Base-by-base conservation (phyloP, 2,797 vertebrate genomes). In the Tapirus indicus region DNA sequence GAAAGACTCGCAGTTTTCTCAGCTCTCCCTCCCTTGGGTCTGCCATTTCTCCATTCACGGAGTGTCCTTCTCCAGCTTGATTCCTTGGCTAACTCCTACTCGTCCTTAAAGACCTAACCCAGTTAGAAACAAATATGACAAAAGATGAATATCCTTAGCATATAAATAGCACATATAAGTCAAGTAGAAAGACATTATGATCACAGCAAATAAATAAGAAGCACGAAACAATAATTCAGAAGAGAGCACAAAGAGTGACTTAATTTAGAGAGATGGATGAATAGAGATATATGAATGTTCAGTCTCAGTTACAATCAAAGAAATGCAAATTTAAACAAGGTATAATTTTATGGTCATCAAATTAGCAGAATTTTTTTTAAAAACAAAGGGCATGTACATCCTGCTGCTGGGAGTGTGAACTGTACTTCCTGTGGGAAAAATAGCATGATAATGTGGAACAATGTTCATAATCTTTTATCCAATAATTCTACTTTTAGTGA, bases 61-160 rank as follows among this genome's bases (percentile, higher is more conserved):
- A 75, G 12, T 20, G 3, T n/a, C 25, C 25, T 64, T 44, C 44
- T 85, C 49, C 41, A 72, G 69, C 12, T 25, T 74, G 32, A 74
- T 25, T 87, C 58, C 47, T 60, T 20, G 52, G 68, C 54, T 82
- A 93, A 68, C 14, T 78, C 27, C 44, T 49, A 41, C 32, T 56
- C 6, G 7, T 77, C 71, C 41, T 80, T 88, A 96, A 92, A 94
- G 54, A 88, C n/a, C 12, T 77, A 93, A 86, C 27, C 52, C 79
- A 84, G 32, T 90, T 27, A 97, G 68, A 95, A 93, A 91, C 69
- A 95, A 85, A 25, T 47, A 52, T 9, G 44, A 93, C 44, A 84
- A 21, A 91, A 94, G 64, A 66, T 64, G 58, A 85, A 95, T 66
- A 91, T 13, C 23, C 49, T 89, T 38, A 72, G 68, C 16, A 86